Conservation (phyloP, 2,888 invertebrate genomes). For the Perithous albicinctus region DNA sequence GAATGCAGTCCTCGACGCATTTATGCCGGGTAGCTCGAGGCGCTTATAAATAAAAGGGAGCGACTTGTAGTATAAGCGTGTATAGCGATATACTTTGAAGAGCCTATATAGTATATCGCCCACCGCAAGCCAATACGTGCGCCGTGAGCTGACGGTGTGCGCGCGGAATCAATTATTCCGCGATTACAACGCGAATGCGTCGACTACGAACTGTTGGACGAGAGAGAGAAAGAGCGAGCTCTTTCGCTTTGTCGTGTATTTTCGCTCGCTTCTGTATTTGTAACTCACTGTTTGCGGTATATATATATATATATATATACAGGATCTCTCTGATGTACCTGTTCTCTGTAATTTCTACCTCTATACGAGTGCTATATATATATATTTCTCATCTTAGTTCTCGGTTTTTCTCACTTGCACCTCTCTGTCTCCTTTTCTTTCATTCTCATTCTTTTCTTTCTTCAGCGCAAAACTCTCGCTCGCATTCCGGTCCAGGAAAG, state of each 20-base stretch:
- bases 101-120: slow-evolving; percentile 33
- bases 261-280: slow-evolving; percentile 29
- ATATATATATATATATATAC: too few relatives aligned
- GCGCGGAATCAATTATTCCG: slow-evolving; percentile 83
- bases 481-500: slow-evolving; percentile 61
- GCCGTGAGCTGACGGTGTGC: slow-evolving; percentile 67
- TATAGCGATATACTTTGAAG: slow-evolving; percentile 22
- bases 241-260: slow-evolving; percentile 35
- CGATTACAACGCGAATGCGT: slow-evolving; percentile 78
- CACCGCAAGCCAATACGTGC: slow-evolving; percentile 67
- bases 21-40: slow-evolving; percentile 79
- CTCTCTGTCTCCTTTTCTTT: slow-evolving; percentile 46
- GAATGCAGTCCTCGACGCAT: slow-evolving; percentile 81
- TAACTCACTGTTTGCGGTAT: slow-evolving; percentile 11
- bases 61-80: slow-evolving; percentile 53
- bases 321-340: slow-evolving; percentile 7
- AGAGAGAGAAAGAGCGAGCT: too few relatives aligned
- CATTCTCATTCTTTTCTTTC: slow-evolving; percentile 55
- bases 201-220: too few relatives aligned
- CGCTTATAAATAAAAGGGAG: slow-evolving; percentile 82
- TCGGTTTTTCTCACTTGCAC: slow-evolving; percentile 35
- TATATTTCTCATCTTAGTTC: slow-evolving; percentile 39
- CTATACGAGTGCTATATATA: slow-evolving; percentile 9
- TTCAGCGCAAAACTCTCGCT: slow-evolving; percentile 48
- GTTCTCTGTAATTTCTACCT: neutral